phyloP scores from a whole-genome alignment of 2,113 vertebrate species.

The Sylvietta virens region DNA sequence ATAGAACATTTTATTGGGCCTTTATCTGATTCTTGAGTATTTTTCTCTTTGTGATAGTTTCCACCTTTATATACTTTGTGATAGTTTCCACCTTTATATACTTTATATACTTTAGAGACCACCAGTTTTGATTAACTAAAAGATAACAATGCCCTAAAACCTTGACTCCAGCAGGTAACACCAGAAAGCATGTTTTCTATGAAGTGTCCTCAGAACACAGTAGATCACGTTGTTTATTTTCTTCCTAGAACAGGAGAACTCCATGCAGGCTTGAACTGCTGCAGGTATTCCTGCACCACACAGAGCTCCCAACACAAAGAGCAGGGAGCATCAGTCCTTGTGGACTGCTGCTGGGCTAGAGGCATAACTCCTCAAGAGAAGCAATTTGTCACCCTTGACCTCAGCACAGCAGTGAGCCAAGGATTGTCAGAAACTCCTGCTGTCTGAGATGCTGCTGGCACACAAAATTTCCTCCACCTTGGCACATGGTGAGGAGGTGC shows the following conservation, averaged over 20 bases:
- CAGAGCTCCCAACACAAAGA: neutral
- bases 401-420: neutral
- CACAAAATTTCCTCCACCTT: neutral
- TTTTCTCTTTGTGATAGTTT: neutral
- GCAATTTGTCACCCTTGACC: neutral
- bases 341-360: neutral
- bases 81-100: neutral
- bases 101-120: neutral
- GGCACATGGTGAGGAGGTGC: neutral
- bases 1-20: neutral
- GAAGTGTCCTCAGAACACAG: neutral
- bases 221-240: neutral
- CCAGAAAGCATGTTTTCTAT: neutral
- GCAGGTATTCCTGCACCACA: neutral
- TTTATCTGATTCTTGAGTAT: neutral
- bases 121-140: neutral
- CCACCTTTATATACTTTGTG: neutral
- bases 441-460: neutral
- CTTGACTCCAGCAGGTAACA: neutral
- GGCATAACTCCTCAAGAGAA: neutral
- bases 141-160: neutral
- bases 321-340: neutral
- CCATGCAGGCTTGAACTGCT: neutral
- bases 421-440: neutral
- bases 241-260: neutral